Evolutionary conservation across 2,113 vertebrate genomes (phyloP), one percentile per base, ranked within the genome.

Genomic region (Engystomops pustulosus): DNA sequence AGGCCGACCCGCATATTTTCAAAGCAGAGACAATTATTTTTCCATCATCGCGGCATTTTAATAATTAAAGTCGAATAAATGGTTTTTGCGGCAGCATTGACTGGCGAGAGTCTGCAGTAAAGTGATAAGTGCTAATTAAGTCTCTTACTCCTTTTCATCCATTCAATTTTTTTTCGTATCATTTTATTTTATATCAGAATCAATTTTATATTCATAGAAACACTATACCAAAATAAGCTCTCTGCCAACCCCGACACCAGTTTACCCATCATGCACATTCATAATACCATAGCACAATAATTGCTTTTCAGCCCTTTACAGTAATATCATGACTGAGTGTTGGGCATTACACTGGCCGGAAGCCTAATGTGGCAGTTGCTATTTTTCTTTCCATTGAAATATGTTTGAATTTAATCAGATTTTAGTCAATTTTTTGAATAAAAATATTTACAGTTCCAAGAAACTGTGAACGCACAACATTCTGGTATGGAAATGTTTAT

Each of bases 311-410:
- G 58, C 45, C 78, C 41, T 45, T 47, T 65, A 47, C 25, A 11
- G 53, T 79, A 44, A 80, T 30, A 25, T 67, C 41, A 67, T 67
- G 23, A n/a, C 62, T 45, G 27, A 7, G 27, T 58, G 51, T 70
- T 17, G 80, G 68, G 72, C 68, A 72, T 72, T 27, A 58, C 32
- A 15, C 23, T 82, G 80, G 68, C 45, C n/a, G 45, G n/a, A 44
- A 60, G 80, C 68, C 80, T 82, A 82, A 72, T 12, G 14, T 60
- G 45, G 44, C 68, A 72, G 32, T 41, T 82, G 80, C 25, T 82
- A 82, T 82, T 82, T 82, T 72, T 41, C 38, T 82, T 81, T 58
- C 47, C 17, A 41, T 72, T 44, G 27, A 23, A 60, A 53, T 58
- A 58, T 82, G 80, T 82, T 15, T 55, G 36, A 15, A 70, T 72